Evolutionary conservation across 2,797 vertebrate species (phyloP).

Genomic region (Capromys pilorides): DNA sequence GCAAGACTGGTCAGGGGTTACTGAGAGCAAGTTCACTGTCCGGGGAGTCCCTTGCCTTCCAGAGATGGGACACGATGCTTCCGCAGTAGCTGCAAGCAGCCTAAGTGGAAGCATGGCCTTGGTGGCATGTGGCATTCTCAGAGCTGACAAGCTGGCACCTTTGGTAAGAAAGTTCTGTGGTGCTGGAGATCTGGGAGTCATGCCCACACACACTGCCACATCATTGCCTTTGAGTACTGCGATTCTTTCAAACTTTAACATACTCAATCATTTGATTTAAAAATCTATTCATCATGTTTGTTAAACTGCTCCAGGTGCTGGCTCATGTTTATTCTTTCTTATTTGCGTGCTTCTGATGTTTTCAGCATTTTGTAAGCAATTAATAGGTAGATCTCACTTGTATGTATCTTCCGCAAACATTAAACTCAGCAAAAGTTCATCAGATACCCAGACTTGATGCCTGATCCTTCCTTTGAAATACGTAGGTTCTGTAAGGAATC

Average conservation of each 20-base stretch:
- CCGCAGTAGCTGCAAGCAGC: neutral
- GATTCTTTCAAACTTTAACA: neutral
- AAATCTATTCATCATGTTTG: slow-evolving; percentile 27
- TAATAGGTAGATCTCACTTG: neutral
- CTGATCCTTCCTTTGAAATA: neutral
- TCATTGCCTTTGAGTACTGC: neutral
- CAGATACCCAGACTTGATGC: neutral
- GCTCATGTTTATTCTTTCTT: neutral
- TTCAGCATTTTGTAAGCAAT: neutral
- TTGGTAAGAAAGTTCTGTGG: neutral
- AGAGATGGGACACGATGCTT: neutral
- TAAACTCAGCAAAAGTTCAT: neutral
- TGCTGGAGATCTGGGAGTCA: neutral
- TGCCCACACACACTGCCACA: neutral
- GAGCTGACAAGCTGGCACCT: neutral
- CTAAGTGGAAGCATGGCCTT: neutral
- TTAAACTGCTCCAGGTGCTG: neutral
- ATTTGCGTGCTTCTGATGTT: neutral
- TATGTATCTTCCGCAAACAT: neutral
- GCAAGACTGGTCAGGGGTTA: neutral
- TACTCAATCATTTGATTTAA: neutral
- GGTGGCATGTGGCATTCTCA: neutral
- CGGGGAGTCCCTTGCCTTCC: neutral
- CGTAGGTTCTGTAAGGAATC: neutral
- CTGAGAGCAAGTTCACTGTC: neutral